Conservation (phyloP, 1,140 invertebrate species). For the Eciton burchellii region DNA sequence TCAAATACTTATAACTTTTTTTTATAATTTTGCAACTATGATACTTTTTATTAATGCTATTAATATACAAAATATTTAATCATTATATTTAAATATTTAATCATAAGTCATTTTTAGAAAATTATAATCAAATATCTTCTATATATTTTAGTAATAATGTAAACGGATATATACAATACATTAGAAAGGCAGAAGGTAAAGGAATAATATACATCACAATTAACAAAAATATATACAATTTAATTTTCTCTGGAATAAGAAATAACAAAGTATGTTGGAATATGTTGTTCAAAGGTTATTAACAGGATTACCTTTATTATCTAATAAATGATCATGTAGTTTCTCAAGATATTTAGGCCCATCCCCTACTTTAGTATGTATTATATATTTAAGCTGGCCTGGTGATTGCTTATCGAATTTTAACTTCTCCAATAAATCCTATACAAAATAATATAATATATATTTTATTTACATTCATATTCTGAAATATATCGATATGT, state of each 20-base stretch:
- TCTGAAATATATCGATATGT: background rate
- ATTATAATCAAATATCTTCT: no score
- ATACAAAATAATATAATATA: constrained; percentile 69
- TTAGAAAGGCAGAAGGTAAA: background rate
- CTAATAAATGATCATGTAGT: constrained; percentile 87
- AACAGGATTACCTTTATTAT: constrained; percentile 74
- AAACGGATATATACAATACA: no score
- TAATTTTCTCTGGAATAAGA: background rate
- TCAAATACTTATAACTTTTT: no score
- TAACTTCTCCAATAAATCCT: constrained; percentile 83
- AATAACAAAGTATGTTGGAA: constrained; percentile 25
- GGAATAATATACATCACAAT: background rate
- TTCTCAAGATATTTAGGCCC: constrained; percentile 87
- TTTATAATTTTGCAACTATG: no score
- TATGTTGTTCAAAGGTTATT: constrained; percentile 40
- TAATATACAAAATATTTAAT: no score
- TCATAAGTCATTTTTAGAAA: no score
- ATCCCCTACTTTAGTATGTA: constrained; percentile 92
- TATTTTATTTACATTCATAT: background rate
- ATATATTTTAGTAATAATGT: no score
- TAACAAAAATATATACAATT: background rate
- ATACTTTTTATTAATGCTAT: no score
- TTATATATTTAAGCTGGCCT: constrained; percentile 92
- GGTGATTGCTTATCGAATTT: constrained; percentile 82
- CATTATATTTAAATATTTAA: no score